phyloP scores from a whole-genome alignment of 2,888 invertebrate genomes.

The Chaetoderma sp. region DNA sequence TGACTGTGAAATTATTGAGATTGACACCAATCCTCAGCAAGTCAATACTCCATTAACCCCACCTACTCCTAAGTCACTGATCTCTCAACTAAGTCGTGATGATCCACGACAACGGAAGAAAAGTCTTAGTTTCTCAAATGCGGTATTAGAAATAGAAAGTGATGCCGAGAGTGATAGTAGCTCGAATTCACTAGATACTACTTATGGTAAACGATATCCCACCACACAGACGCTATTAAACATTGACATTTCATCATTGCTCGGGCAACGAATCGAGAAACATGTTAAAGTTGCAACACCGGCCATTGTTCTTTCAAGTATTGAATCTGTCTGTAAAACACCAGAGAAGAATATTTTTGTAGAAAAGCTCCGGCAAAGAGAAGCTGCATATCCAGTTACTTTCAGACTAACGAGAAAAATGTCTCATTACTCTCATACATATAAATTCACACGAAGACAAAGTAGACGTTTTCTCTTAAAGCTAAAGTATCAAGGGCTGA shows the following conservation, averaged over 20 bases:
- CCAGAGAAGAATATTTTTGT: slow-evolving; percentile 52
- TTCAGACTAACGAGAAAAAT: slow-evolving; percentile 45
- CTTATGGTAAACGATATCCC: slow-evolving; percentile 26
- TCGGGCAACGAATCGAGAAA: slow-evolving; percentile 56
- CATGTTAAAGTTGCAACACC: slow-evolving; percentile 50
- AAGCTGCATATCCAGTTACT: slow-evolving; percentile 44
- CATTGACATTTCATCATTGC: slow-evolving; percentile 53
- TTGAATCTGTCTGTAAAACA: slow-evolving; percentile 52
- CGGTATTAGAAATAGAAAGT: slow-evolving; percentile 30
- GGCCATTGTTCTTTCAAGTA: slow-evolving; percentile 44
- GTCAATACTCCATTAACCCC: slow-evolving; percentile 51
- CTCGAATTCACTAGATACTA: slow-evolving; percentile 34
- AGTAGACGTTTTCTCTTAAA: slow-evolving; percentile 45
- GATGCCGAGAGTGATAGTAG: slow-evolving; percentile 38
- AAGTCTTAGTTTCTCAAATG: slow-evolving; percentile 24
- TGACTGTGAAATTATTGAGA: slow-evolving; percentile 48
- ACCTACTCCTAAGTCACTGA: slow-evolving; percentile 58
- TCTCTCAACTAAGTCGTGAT: slow-evolving; percentile 60
- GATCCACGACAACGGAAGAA: slow-evolving; percentile 20
- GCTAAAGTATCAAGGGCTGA: slow-evolving; percentile 50
- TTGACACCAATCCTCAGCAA: slow-evolving; percentile 40
- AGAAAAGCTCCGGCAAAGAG: slow-evolving; percentile 50
- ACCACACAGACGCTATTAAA: slow-evolving; percentile 43
- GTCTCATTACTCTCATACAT: slow-evolving; percentile 44
- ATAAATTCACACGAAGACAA: slow-evolving; percentile 50